phyloP scores from a whole-genome alignment of 2,797 vertebrate genomes.

The Poecilia gillii region DNA sequence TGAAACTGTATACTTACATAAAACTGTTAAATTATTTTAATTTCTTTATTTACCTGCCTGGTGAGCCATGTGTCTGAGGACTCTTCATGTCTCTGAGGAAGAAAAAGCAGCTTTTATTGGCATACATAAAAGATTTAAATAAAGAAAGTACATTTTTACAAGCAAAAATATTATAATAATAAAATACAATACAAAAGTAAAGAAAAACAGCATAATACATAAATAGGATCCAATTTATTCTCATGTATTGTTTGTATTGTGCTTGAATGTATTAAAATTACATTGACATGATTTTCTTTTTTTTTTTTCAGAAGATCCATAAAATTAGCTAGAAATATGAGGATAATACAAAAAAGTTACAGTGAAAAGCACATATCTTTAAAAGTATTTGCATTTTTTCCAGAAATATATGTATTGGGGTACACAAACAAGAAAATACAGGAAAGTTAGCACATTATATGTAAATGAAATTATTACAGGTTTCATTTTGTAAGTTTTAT shows the following conservation, averaged over 20 bases:
- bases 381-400: too few species aligned
- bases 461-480: not conserved
- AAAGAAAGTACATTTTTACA: not conserved
- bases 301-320: not conserved
- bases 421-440: not conserved
- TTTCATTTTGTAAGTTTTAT: not conserved
- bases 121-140: not conserved
- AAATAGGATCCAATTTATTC: not conserved
- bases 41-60: conserved; percentile 59
- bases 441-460: not conserved
- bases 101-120: not conserved
- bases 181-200: not conserved
- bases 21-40: not conserved
- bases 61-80: conserved; percentile 65
- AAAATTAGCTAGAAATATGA: not conserved
- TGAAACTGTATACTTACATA: not conserved
- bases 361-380: too few species aligned
- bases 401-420: too few species aligned
- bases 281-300: not conserved
- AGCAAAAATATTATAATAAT: not conserved
- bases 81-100: conserved; percentile 61
- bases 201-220: not conserved
- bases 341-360: not conserved
- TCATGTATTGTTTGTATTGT: not conserved
- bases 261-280: not conserved